Evolutionary conservation across 1,140 invertebrate species (phyloP).

Genomic region (Luehdorfia chinensis): DNA sequence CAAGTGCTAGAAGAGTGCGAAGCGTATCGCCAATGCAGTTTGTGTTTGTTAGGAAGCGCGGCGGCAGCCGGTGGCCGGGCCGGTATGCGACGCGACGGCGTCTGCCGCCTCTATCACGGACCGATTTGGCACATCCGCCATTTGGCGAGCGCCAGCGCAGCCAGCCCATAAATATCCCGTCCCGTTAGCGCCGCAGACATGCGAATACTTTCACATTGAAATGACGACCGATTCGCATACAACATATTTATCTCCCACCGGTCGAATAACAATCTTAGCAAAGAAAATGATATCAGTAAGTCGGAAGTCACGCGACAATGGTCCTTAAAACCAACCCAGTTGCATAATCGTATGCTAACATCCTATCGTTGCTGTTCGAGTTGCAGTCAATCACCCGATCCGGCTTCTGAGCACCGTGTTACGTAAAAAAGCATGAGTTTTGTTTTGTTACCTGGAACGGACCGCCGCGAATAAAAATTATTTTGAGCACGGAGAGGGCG

Average conservation of each 20-base stretch:
- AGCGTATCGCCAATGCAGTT: constrained; percentile 31
- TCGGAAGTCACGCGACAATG: constrained; percentile 9
- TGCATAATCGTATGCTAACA: constrained; percentile 22
- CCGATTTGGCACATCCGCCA: constrained; percentile 73
- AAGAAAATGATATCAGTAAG: no score
- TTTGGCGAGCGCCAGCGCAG: constrained; percentile 48
- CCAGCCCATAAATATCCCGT: constrained; percentile 63
- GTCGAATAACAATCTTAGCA: no score
- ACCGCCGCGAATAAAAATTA: constrained; percentile 51
- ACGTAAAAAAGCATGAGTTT: constrained; percentile 60
- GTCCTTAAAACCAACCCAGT: neutral
- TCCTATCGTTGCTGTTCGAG: constrained; percentile 53
- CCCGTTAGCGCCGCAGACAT: constrained; percentile 45
- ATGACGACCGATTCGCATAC: constrained; percentile 19
- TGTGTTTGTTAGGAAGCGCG: constrained; percentile 27
- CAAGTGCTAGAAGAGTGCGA: no score
- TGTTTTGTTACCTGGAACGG: constrained; percentile 63
- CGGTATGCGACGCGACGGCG: constrained; percentile 65
- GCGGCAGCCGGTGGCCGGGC: constrained; percentile 55
- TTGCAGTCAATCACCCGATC: constrained; percentile 54
- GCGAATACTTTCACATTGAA: constrained; percentile 38
- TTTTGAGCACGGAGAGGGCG: constrained; percentile 64
- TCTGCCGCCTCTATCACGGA: constrained; percentile 66
- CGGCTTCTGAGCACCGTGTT: constrained; percentile 53
- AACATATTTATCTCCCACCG: neutral